phyloP scores from a whole-genome alignment of 1,140 invertebrate species.

The Ruditapes philippinarum region DNA sequence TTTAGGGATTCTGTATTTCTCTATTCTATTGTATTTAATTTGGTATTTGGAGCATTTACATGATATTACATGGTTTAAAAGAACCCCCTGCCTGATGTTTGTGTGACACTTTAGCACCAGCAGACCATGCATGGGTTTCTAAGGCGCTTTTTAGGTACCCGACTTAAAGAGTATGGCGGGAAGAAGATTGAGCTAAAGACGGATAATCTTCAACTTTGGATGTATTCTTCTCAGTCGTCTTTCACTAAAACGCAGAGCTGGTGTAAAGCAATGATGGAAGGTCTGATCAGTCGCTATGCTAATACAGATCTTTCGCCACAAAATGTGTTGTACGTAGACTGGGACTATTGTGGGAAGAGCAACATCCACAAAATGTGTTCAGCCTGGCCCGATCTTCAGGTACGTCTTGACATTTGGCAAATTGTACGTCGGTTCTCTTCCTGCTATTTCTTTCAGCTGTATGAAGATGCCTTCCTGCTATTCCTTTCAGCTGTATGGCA shows the following conservation, averaged over 20 bases:
- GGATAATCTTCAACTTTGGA: background rate
- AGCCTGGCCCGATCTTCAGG: background rate
- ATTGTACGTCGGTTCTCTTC: constrained; percentile 72
- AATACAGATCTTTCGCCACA: constrained; percentile 5
- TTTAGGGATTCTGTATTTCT: no score
- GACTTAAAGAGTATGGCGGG: background rate
- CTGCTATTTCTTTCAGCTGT: constrained; percentile 63
- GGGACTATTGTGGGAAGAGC: constrained; percentile 37
- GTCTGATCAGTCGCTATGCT: constrained; percentile 43
- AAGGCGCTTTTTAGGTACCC: background rate
- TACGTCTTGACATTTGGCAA: constrained; percentile 73
- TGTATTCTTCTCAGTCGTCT: background rate
- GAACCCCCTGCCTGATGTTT: background rate
- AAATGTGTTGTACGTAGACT: constrained; percentile 63
- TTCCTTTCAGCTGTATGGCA: constrained; percentile 64
- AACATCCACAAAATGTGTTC: background rate
- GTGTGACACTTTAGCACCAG: background rate
- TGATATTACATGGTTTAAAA: no score
- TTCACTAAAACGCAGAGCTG: background rate
- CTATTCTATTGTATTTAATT: no score
- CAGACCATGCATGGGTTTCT: background rate
- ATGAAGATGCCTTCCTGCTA: no score
- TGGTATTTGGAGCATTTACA: no score
- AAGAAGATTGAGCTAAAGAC: background rate
- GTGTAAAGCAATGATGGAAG: constrained; percentile 37